phyloP scores from a whole-genome alignment of 1,140 invertebrate species.

The Lycorma delicatula region DNA sequence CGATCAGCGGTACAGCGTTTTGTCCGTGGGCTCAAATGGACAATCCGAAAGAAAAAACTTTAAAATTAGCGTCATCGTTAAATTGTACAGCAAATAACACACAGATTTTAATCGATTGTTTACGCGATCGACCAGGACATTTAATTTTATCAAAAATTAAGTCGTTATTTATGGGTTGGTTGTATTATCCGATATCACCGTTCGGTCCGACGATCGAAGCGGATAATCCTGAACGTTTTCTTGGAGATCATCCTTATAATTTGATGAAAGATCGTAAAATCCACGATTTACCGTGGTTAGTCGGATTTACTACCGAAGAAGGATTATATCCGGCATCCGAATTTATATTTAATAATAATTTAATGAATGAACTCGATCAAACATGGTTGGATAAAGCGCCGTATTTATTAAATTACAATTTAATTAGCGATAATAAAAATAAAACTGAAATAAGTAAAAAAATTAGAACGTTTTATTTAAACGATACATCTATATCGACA shows the following conservation, averaged over 20 bases:
- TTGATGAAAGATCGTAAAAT: background rate
- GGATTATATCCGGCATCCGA: slow-evolving; percentile 1
- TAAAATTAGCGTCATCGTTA: background rate
- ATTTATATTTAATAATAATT: background rate
- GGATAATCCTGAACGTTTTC: background rate
- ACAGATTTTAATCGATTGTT: background rate
- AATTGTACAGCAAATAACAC: background rate
- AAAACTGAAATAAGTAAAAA: background rate
- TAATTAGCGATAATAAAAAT: background rate
- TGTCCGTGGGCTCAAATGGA: slow-evolving; percentile 47
- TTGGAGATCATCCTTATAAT: background rate
- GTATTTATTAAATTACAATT: background rate
- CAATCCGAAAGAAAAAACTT: background rate
- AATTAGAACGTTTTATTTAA: background rate
- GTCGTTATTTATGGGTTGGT: background rate
- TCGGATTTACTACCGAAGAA: background rate
- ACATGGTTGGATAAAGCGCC: background rate
- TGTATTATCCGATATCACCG: background rate
- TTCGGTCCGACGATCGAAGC: background rate
- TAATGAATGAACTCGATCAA: background rate
- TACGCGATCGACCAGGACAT: background rate
- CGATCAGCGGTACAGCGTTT: slow-evolving; percentile 67
- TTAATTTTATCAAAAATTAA: background rate
- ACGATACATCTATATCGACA: background rate
- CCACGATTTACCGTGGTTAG: background rate